These are phyloP conservation scores for Hippocampus guttulatus DNA, from an alignment of 2,113 vertebrate species.

Conservation along the genomic window DNA sequence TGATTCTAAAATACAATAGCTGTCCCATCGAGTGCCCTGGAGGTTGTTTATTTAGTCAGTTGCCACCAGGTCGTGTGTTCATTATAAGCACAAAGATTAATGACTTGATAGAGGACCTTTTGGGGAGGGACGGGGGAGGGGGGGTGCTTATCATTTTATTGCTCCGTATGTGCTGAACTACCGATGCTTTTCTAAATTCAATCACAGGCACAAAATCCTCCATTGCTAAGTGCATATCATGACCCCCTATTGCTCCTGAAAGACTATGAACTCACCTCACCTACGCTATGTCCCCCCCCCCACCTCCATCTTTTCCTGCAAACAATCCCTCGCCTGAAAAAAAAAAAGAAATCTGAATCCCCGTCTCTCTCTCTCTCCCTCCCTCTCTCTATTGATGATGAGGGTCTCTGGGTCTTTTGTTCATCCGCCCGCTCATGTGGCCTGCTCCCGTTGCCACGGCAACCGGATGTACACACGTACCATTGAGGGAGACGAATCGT, in stretches of 20 bases:
- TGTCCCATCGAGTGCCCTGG: conserved; percentile 37
- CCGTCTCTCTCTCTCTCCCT: conserved; percentile 15
- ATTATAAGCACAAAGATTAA: conserved; percentile 34
- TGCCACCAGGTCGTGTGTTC: conserved; percentile 18
- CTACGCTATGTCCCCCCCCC: conserved; percentile 33
- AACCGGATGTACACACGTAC: conserved; percentile 55
- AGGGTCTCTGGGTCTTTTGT: conserved; percentile 65
- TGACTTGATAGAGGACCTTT: conserved; percentile 1
- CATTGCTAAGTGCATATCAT: neutral
- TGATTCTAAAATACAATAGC: conserved; percentile 14
- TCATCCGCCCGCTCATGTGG: conserved; percentile 60
- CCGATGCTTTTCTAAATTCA: no score
- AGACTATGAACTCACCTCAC: conserved; percentile 47
- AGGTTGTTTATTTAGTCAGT: conserved; percentile 37
- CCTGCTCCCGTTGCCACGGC: conserved; percentile 53
- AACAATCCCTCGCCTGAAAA: conserved; percentile 30
- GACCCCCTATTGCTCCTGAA: neutral
- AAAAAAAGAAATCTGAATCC: conserved; percentile 57
- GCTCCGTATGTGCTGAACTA: neutral
- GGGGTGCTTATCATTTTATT: neutral
- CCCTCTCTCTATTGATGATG: conserved; percentile 21
- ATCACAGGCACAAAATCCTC: neutral
- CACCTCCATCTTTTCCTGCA: conserved; percentile 27
- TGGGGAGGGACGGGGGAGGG: neutral
- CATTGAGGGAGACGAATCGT: conserved; percentile 48